Conservation (phyloP, 1,140 invertebrate genomes). For the Ectropis grisescens region DNA sequence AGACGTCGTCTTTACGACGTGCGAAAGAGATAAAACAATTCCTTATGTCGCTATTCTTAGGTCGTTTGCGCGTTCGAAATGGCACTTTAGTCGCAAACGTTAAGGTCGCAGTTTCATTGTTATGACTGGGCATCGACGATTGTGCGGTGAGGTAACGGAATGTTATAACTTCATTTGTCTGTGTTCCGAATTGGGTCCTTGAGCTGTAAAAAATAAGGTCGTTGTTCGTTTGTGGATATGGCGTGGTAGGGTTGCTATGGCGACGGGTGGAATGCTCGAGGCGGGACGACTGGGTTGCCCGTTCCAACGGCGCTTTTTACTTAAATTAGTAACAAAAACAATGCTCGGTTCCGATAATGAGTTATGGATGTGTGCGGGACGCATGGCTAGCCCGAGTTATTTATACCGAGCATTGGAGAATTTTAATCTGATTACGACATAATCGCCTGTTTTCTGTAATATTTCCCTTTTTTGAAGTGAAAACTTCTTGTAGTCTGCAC, state of each 20-base stretch:
- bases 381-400: too few species aligned
- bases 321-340: constrained; percentile 36
- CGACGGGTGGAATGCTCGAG: constrained; percentile 48
- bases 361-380: constrained; percentile 17
- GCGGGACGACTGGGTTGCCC: constrained; percentile 42
- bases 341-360: constrained; percentile 13
- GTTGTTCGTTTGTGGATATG: constrained; percentile 27
- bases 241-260: constrained; percentile 47
- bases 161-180: constrained; percentile 60
- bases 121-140: constrained; percentile 49
- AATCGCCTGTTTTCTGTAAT: too few species aligned
- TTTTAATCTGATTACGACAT: too few species aligned
- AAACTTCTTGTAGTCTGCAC: too few species aligned
- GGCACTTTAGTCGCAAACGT: constrained; percentile 47
- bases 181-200: constrained; percentile 36
- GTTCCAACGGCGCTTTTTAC: constrained; percentile 39
- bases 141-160: constrained; percentile 45
- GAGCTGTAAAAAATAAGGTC: constrained; percentile 30
- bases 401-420: too few species aligned
- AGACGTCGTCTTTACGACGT: constrained; percentile 57
- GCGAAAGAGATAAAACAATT: constrained; percentile 67
- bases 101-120: constrained; percentile 65
- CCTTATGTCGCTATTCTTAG: constrained; percentile 66
- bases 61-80: constrained; percentile 48
- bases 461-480: too few species aligned